Conservation (phyloP, 2,797 vertebrate genomes). For the Phoxinus dragarum region DNA sequence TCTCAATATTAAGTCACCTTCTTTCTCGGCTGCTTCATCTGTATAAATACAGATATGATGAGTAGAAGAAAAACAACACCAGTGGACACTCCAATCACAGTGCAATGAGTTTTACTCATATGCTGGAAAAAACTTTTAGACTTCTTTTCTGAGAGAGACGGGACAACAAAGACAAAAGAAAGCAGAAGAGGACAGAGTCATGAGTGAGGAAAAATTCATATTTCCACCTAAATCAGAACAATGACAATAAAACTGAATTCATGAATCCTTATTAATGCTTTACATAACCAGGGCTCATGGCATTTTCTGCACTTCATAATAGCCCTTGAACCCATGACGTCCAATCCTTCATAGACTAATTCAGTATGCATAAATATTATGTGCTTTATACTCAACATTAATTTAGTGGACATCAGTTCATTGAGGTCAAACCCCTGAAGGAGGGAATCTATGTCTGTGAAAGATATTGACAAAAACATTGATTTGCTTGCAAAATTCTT, state of each 20-base stretch:
- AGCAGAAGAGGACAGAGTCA: background rate
- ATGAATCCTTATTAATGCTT: background rate
- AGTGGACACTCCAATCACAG: constrained; percentile 88
- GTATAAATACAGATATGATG: constrained; percentile 90
- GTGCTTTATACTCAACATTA: background rate
- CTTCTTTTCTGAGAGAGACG: constrained; percentile 83
- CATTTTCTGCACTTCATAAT: background rate
- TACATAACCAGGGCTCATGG: background rate
- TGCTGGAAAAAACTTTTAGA: constrained; percentile 85
- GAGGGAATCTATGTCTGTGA: background rate
- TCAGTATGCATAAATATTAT: background rate
- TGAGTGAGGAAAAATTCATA: background rate
- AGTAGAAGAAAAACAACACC: constrained; percentile 92
- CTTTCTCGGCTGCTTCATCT: constrained; percentile 94
- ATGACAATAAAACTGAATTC: background rate
- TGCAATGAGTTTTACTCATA: constrained; percentile 90
- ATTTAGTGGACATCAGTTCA: background rate
- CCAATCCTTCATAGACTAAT: background rate
- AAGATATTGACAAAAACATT: background rate
- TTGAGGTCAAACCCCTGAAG: background rate
- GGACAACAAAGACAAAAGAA: background rate
- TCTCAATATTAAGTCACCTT: constrained; percentile 77
- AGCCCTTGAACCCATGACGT: background rate
- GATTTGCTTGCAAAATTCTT: background rate
- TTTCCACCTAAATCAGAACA: background rate